These are phyloP conservation scores for Platyscapa corneri DNA, from an alignment of 1,140 invertebrate species.

Conservation along the genomic window DNA sequence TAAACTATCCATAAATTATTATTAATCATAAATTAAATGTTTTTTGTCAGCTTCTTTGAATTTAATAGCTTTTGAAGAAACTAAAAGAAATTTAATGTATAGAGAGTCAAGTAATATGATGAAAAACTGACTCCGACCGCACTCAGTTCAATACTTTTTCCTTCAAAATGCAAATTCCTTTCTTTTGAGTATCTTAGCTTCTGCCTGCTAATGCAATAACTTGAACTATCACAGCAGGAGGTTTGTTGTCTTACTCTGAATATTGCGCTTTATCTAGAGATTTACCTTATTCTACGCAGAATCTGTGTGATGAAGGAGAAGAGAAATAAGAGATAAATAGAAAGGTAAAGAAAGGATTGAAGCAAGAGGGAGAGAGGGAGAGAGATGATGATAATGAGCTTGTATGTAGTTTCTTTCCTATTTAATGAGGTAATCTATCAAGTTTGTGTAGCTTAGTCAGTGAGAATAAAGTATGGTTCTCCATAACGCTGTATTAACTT, in stretches of 20 bases:
- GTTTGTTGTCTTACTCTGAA: neutral
- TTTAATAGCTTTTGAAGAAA: neutral
- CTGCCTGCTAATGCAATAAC: neutral
- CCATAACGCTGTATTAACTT: constrained; percentile 44
- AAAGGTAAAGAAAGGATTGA: neutral
- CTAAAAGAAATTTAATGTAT: constrained; percentile 5
- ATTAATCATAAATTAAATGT: constrained; percentile 29
- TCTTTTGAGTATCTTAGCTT: constrained; percentile 13
- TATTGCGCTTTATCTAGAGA: neutral
- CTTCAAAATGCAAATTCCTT: constrained; percentile 21
- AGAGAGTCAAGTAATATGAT: neutral
- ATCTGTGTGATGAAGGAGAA: neutral
- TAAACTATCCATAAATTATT: constrained; percentile 13
- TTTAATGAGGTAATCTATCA: constrained; percentile 43
- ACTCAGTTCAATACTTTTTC: constrained; percentile 40
- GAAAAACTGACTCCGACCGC: neutral
- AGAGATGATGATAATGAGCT: neutral
- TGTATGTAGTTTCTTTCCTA: constrained; percentile 37
- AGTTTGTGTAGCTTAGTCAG: constrained; percentile 35
- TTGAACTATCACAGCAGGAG: neutral
- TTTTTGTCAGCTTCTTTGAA: neutral
- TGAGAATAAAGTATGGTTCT: constrained; percentile 17
- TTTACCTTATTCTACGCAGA: constrained; percentile 1
- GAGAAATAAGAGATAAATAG: neutral
- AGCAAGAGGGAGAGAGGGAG: neutral